A percentile compares a stretch with the other conserved stretches of the same genome.
These are phyloP conservation scores for Frankliniella intonsa DNA, from an alignment of 2,888 invertebrate species.

Conservation along the genomic window DNA sequence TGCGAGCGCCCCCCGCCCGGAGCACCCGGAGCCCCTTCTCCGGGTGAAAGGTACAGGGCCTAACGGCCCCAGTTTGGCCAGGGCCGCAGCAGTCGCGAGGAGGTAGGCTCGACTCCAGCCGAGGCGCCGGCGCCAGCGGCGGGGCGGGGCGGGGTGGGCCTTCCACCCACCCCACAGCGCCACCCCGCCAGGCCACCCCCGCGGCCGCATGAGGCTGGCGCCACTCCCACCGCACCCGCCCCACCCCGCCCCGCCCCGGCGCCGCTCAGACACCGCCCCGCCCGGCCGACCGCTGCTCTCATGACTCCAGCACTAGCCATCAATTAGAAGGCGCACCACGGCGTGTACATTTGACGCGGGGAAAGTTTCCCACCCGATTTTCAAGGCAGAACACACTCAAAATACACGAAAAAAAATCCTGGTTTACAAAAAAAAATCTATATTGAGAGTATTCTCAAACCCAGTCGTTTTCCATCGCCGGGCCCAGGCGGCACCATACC, in stretches of 20 bases:
- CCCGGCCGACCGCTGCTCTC: too few relatives aligned
- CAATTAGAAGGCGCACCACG: too few relatives aligned
- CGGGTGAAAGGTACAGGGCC: slow-evolving; percentile 15
- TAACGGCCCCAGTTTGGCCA: background rate
- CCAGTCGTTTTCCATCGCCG: too few relatives aligned
- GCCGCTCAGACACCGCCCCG: background rate
- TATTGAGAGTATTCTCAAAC: too few relatives aligned
- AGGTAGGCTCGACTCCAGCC: background rate
- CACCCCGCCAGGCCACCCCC: background rate
- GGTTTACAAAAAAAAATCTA: too few relatives aligned
- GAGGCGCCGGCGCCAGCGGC: too few relatives aligned
- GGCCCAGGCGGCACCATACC: too few relatives aligned
- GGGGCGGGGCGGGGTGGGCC: background rate
- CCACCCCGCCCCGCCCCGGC: background rate
- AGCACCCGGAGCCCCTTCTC: background rate
- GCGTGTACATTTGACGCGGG: too few relatives aligned
- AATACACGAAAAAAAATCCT: too few relatives aligned
- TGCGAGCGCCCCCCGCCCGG: background rate
- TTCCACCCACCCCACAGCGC: background rate
- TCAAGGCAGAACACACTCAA: too few relatives aligned
- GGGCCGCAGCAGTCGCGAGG: background rate
- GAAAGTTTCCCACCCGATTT: too few relatives aligned
- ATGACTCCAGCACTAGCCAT: too few relatives aligned
- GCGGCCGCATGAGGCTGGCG: background rate
- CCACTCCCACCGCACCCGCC: background rate